Base-by-base conservation (phyloP, 2,797 vertebrate genomes). In the Paedocypris micromegethes region DNA sequence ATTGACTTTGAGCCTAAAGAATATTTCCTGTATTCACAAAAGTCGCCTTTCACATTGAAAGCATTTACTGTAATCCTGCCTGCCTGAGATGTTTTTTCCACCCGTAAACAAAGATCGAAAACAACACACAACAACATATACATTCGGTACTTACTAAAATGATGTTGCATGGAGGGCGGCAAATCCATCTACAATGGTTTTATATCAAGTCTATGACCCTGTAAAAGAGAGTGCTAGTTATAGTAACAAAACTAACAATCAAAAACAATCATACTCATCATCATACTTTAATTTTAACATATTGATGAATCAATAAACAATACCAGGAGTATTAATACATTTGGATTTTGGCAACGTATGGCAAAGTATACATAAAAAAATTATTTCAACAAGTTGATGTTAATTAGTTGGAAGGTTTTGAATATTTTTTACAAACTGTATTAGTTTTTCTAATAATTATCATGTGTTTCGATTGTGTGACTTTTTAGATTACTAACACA, bases 111-210 rank as follows among this genome's bases (percentile, higher is more conserved):
- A 58, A 40, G 5, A 43, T 4, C 4, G 7, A 43, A 5, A 69
- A 6, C 4, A 55, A 51, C 55, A 54, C 50, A 48, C 3, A 3
- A 67, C 50, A 55, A 54, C 45, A 43, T 39, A 61, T 38, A 53
- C 9, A 70, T 64, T 9, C 37, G 8, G 3, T 64, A 87, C 87
- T 89, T 87, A 89, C 86, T 86, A 76, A 87, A 86, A 85, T 81
- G 72, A 76, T 79, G 78, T 81, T 85, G 83, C 81, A 67, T 84
- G 82, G 83, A 81, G 77, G 77, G 85, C 86, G 83, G 83, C 80
- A 89, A 87, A 88, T 89, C 86, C 87, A 89, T 90, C 75, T 84
- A 87, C 86, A 82, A 83, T 76, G 75, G 68, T 75, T 85, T 83
- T 80, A 72, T 81, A 80, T 73, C 54, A 70, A 64, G 54, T 44